These are phyloP conservation scores for Eubasilissa regina DNA, from an alignment of 1,140 invertebrate genomes.

Conservation along the genomic window DNA sequence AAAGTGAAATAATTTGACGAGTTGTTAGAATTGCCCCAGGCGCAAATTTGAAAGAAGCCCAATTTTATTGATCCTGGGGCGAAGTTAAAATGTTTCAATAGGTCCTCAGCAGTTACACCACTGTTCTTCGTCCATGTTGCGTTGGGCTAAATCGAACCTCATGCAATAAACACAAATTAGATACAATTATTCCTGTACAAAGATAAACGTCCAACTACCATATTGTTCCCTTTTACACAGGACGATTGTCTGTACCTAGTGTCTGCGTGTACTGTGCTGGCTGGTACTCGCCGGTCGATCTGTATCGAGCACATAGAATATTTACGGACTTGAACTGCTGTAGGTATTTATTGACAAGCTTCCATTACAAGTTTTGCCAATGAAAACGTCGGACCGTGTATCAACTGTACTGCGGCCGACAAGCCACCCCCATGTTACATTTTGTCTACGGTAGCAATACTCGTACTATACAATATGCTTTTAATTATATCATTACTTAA, in stretches of 20 bases:
- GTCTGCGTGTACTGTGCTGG: not conserved
- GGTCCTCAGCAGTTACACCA: not conserved
- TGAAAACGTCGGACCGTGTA: slow-evolving; percentile 35
- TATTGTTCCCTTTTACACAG: slow-evolving; percentile 50
- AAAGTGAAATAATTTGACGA: too few species aligned
- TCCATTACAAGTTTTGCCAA: slow-evolving; percentile 51
- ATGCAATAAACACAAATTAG: slow-evolving; percentile 1
- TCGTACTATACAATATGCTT: too few species aligned
- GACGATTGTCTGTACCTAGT: not conserved
- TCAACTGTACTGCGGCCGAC: not conserved
- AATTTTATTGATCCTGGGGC: too few species aligned
- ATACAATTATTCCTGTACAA: slow-evolving; percentile 8
- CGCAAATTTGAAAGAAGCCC: too few species aligned
- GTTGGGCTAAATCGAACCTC: not conserved
- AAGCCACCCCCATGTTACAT: not conserved
- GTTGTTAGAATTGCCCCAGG: too few species aligned
- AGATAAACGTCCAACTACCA: slow-evolving; percentile 39
- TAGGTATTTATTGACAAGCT: slow-evolving; percentile 54
- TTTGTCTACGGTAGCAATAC: not conserved
- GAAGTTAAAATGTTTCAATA: too few species aligned
- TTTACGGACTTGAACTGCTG: slow-evolving; percentile 18
- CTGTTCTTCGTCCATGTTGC: not conserved
- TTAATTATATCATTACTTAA: too few species aligned
- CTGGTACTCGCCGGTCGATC: not conserved
- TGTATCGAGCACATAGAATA: slow-evolving; percentile 8